Base-by-base conservation (phyloP, 2,113 vertebrate species). In the Apodemus speciosus region DNA sequence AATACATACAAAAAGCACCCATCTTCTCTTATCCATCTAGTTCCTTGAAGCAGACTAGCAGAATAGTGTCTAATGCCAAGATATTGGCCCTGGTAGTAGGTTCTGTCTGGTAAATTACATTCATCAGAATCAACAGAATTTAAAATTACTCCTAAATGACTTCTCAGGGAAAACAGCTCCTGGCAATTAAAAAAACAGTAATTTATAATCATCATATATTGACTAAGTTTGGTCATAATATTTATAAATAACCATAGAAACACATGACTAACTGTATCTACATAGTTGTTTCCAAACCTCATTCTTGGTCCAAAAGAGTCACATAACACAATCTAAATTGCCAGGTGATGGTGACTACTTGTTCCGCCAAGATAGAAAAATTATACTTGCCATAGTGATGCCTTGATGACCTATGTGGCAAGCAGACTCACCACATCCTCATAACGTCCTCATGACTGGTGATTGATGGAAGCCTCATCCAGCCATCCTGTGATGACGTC, bases 241-340 rank as follows among this genome's bases (percentile, higher is more conserved):
- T 97, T 97, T 96, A 53, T 94, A 96, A 97, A 96, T 98, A 98
- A 97, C 97, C 96, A 97, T 97, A 98, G 97, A 97, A 97, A 98
- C 90, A 98, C 51, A 77, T 43, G 95, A 98, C 62, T 79, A 97
- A 95, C 64, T 95, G 90, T 58, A 95, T 96, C 92, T 96, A 91
- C 93, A 92, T 18, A 89, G 75, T 95, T 96, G 71, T 93, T 98
- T 97, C 96, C 96, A 97, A 95, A 92, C 71, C 69, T 97, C 77
- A 56, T 93, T 95, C 85, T 95, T 97, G 92, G 94, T 96, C 93
- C 85, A 85, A 56, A 49, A 43, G 94, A 94, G 95, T 97, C 97
- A 40, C 90, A 16, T 58, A 96, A 96, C 84, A 83, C 38, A 79
- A 89, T 96, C 90, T 97, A 91, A 96, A 97, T 89, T 56, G 85